Evolutionary conservation across 1,140 invertebrate species (phyloP).

Genomic region (Pseudachorutes palmiensis): DNA sequence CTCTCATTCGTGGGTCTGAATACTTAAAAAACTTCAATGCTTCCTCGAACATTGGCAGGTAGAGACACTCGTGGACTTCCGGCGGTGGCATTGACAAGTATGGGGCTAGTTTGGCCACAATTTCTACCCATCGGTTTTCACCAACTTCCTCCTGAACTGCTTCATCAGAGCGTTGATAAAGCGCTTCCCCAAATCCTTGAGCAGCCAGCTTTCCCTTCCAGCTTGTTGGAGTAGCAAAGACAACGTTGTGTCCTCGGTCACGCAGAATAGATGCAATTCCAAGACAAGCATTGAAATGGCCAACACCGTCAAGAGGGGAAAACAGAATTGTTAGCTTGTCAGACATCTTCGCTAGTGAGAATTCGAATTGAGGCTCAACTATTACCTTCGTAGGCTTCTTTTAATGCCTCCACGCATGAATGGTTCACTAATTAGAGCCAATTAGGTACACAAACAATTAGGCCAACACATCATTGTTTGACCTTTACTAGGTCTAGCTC

Average conservation of each 20-base stretch:
- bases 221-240: not conserved
- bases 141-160: not conserved
- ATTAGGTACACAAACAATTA: too few relatives aligned
- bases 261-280: not conserved
- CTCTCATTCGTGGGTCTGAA: not conserved
- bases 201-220: conserved; percentile 38
- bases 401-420: too few relatives aligned
- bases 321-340: conserved; percentile 43
- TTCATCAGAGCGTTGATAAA: not conserved
- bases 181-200: conserved; percentile 46
- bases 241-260: not conserved
- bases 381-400: too few relatives aligned
- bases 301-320: conserved; percentile 41
- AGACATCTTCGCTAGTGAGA: too few relatives aligned
- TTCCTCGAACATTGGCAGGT: not conserved
- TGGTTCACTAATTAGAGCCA: too few relatives aligned
- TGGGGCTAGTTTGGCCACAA: not conserved
- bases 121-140: conserved; percentile 2
- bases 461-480: too few relatives aligned
- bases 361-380: too few relatives aligned
- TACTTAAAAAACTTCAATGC: not conserved
- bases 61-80: not conserved
- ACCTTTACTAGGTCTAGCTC: too few relatives aligned
- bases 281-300: conserved; percentile 15
- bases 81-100: not conserved